Evolutionary conservation across 2,797 vertebrate species (phyloP).

Genomic region (Podargus strigoides): DNA sequence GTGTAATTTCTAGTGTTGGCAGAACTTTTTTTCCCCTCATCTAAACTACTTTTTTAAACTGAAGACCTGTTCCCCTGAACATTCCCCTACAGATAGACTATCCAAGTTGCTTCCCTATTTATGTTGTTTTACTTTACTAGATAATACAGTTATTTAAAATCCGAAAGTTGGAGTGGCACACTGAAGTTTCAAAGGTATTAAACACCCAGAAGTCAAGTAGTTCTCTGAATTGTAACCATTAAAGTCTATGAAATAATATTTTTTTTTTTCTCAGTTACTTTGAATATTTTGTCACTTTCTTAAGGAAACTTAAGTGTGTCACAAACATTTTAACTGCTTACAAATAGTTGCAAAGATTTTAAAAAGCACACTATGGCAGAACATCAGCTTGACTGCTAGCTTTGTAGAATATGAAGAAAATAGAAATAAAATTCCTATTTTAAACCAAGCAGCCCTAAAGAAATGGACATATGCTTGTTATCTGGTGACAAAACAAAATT

Average conservation of each 20-base stretch:
- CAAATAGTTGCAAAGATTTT: background rate
- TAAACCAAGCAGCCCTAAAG: background rate
- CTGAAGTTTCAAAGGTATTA: background rate
- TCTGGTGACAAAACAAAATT: background rate
- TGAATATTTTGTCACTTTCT: background rate
- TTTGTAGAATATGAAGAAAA: background rate
- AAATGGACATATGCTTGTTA: background rate
- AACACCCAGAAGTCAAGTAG: background rate
- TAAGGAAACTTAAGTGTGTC: background rate
- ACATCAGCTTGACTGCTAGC: background rate
- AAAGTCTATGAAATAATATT: background rate
- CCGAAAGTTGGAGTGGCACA: background rate
- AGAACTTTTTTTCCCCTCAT: background rate
- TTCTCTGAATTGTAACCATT: background rate
- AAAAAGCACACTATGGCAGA: background rate
- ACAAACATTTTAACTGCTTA: background rate
- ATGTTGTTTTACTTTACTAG: background rate
- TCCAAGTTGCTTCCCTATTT: background rate
- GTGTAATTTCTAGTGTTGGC: background rate
- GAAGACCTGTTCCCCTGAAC: background rate
- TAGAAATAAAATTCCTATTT: background rate
- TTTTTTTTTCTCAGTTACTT: background rate
- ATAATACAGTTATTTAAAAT: background rate
- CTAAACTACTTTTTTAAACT: background rate
- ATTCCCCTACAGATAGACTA: background rate